These are phyloP conservation scores for Gortyna flavago DNA, from an alignment of 2,888 invertebrate species.

Conservation along the genomic window DNA sequence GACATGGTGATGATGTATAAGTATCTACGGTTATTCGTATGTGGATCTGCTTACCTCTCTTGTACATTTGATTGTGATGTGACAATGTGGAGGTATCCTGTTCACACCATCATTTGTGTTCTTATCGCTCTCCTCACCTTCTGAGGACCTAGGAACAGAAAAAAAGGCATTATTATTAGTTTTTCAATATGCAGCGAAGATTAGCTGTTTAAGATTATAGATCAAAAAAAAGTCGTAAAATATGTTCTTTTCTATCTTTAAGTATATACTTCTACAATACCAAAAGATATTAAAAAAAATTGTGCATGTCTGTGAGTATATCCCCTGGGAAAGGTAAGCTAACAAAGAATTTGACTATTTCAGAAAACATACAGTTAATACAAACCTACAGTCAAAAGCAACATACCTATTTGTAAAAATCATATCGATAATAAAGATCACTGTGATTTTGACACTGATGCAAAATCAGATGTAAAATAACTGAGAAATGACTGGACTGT, in stretches of 20 bases:
- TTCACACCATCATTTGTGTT: constrained; percentile 82
- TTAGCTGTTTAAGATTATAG: not conserved
- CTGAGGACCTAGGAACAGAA: constrained; percentile 76
- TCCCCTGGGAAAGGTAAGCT: not conserved
- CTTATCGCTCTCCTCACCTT: constrained; percentile 84
- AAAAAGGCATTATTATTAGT: not conserved
- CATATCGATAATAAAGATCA: not conserved
- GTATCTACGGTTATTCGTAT: not conserved
- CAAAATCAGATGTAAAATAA: not conserved
- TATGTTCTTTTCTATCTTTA: too few species aligned
- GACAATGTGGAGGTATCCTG: constrained; percentile 95
- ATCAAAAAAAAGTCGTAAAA: too few species aligned
- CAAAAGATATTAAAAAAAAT: not conserved
- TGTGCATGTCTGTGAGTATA: not conserved
- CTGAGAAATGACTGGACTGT: not conserved
- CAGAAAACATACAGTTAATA: not conserved
- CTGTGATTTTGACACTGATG: not conserved
- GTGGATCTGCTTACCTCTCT: constrained; percentile 92
- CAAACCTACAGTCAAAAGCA: not conserved
- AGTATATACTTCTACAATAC: too few species aligned
- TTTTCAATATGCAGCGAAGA: not conserved
- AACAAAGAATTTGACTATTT: not conserved
- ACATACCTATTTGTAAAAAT: not conserved
- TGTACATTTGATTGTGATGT: constrained; percentile 97
- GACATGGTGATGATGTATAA: not conserved